phyloP scores from a whole-genome alignment of 1,140 invertebrate genomes.

The Hypsibius dujardini region DNA sequence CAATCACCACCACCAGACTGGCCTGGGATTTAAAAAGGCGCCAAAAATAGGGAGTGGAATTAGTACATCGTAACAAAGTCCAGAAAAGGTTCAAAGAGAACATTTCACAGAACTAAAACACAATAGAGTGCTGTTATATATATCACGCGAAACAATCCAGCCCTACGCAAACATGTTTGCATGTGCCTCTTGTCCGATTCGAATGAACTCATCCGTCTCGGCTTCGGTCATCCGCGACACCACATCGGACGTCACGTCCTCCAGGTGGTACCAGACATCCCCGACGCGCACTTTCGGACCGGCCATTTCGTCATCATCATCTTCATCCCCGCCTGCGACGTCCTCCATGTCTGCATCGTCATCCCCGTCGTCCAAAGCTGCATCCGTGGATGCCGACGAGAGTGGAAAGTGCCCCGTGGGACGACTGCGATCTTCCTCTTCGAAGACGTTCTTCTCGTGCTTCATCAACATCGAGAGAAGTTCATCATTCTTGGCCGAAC shows the following conservation, averaged over 20 bases:
- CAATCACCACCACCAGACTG: too few species aligned
- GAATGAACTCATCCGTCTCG: constrained; percentile 83
- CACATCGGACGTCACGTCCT: constrained; percentile 59
- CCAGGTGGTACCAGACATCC: constrained; percentile 53
- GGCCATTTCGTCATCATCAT: constrained; percentile 56
- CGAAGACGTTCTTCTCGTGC: neutral
- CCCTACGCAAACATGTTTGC: constrained; percentile 34
- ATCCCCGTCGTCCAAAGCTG: neutral
- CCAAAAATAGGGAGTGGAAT: too few species aligned
- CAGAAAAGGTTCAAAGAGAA: neutral
- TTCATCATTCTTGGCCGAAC: neutral
- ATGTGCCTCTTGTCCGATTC: constrained; percentile 79
- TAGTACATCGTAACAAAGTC: neutral
- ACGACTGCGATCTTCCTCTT: neutral
- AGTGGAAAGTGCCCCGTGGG: neutral
- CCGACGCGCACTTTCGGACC: constrained; percentile 65
- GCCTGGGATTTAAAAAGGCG: too few species aligned
- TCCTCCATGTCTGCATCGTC: constrained; percentile 48
- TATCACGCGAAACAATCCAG: neutral
- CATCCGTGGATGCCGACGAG: neutral
- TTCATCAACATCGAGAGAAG: neutral
- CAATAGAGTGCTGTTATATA: neutral
- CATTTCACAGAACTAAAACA: neutral
- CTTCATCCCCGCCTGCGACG: constrained; percentile 30
- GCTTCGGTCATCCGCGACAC: constrained; percentile 73